phyloP scores from a whole-genome alignment of 2,113 vertebrate genomes.

The Nothobranchius kuhntae region DNA sequence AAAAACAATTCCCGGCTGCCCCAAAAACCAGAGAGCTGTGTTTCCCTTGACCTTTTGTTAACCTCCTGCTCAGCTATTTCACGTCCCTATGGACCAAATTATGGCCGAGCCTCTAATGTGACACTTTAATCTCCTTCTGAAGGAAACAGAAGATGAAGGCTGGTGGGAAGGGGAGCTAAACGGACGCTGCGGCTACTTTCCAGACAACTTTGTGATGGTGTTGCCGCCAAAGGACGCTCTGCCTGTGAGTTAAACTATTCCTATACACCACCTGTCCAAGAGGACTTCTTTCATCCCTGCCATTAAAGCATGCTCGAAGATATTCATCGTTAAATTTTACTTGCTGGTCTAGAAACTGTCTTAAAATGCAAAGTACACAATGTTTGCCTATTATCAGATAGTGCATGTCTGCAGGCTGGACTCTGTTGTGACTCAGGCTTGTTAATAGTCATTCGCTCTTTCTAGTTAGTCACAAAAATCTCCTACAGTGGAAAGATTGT shows the following conservation, averaged over 20 bases:
- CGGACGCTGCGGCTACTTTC: slow-evolving; percentile 85
- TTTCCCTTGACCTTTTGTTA: slow-evolving; percentile 23
- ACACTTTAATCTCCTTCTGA: slow-evolving; percentile 48
- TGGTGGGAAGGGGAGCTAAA: slow-evolving; percentile 90
- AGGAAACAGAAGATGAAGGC: slow-evolving; percentile 83
- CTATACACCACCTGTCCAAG: no score
- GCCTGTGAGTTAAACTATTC: slow-evolving; percentile 70
- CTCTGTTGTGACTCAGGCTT: slow-evolving; percentile 52
- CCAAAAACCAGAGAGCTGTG: not conserved
- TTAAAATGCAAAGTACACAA: not conserved
- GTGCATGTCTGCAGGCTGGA: slow-evolving; percentile 16
- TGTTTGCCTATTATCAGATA: not conserved
- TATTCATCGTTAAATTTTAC: slow-evolving; percentile 8
- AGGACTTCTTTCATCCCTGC: not conserved
- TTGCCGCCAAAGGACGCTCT: slow-evolving; percentile 70
- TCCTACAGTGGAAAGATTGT: slow-evolving; percentile 59
- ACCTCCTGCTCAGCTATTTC: slow-evolving; percentile 35
- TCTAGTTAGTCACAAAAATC: slow-evolving; percentile 58
- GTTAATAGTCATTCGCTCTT: slow-evolving; percentile 35
- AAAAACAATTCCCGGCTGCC: not conserved
- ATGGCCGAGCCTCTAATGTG: slow-evolving; percentile 40
- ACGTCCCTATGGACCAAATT: slow-evolving; percentile 26
- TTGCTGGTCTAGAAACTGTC: not conserved
- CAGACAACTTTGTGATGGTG: slow-evolving; percentile 86
- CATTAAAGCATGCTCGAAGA: slow-evolving; percentile 20